Base-by-base conservation (phyloP, 2,113 vertebrate species). In the human (Homo sapiens) region DNA sequence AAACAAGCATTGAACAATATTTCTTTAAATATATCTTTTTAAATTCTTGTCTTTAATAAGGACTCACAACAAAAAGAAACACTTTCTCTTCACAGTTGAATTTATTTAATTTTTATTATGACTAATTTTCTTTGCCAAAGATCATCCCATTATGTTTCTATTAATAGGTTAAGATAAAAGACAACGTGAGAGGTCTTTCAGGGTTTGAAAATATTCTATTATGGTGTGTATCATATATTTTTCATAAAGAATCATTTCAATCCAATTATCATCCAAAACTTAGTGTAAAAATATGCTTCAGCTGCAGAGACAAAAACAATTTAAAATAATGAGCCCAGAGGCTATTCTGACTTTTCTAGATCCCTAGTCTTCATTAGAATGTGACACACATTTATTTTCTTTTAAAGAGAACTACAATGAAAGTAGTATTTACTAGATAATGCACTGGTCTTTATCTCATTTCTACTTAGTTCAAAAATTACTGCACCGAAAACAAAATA, bases 261-360 rank as follows among this genome's bases (percentile, higher is more conserved):
- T 95, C 90, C 76, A 98, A 98, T 97, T 97, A 97, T 97, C 90
- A 97, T 96, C 87, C 66, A 96, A 97, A 98, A 97, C 72, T 89
- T 91, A 95, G 66, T 86, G n/a, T 92, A 97, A 97, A 97, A 97
- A 96, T 97, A 95, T 48, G 70, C 72, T 94, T 90, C 57, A 86
- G 83, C 52, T 97, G 45, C 87, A 91, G 52, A 95, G 95, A 96
- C 66, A 96, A 97, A 97, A 96, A 96, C 97, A 98, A 97, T 97
- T 98, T 97, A 97, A 97, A 98, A 97, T 96, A 98, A 98, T 97
- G 94, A 98, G 97, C 96, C 94, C 81, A 96, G 78, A 85, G 93
- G 96, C 92, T 72, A 94, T 88, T 97, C 70, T 93, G 83, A 97
- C 93, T 97, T 96, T 78, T 92, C 83, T 48, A 93, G 90, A 96